Percentiles rank a stretch among this genome's conserved stretches.
These are phyloP conservation scores for Apocheima hispidaria DNA, from an alignment of 2,888 invertebrate genomes.

Conservation along the genomic window DNA sequence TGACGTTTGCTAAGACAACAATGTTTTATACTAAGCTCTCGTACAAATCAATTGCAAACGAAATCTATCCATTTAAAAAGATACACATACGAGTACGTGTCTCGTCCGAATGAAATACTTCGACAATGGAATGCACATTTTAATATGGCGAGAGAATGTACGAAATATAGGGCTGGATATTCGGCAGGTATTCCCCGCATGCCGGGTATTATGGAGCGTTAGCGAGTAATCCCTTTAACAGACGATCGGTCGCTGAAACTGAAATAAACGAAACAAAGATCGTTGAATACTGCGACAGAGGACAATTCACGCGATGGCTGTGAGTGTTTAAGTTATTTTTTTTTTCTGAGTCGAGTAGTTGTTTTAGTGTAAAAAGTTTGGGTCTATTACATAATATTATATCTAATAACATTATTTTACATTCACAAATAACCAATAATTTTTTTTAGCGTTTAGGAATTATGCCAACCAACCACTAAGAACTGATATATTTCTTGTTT, in stretches of 20 bases:
- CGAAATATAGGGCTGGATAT: conserved; percentile 33
- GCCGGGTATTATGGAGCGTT: conserved; percentile 52
- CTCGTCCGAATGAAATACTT: conserved; percentile 19
- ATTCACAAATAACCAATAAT: too few species aligned
- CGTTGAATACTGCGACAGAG: not conserved
- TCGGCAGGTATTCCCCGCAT: conserved; percentile 51
- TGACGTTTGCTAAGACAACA: too few species aligned
- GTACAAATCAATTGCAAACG: conserved; percentile 3
- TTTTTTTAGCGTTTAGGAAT: too few species aligned
- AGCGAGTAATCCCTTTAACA: conserved; percentile 48
- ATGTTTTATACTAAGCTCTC: too few species aligned
- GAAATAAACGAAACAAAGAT: conserved; percentile 4
- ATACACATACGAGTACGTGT: not conserved
- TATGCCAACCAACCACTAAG: too few species aligned
- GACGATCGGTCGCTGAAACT: conserved; percentile 23
- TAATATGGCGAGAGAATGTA: conserved; percentile 27
- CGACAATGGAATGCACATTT: conserved; percentile 29
- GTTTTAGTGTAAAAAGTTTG: too few species aligned
- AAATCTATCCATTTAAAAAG: conserved; percentile 10
- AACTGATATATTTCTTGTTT: too few species aligned
- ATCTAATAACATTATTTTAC: too few species aligned
- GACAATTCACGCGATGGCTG: not conserved
- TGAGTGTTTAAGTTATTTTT: too few species aligned
- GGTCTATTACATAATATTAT: too few species aligned
- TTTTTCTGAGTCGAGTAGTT: too few species aligned